These are phyloP conservation scores for Polydrusus tereticollis DNA, from an alignment of 2,888 invertebrate species.

Conservation along the genomic window DNA sequence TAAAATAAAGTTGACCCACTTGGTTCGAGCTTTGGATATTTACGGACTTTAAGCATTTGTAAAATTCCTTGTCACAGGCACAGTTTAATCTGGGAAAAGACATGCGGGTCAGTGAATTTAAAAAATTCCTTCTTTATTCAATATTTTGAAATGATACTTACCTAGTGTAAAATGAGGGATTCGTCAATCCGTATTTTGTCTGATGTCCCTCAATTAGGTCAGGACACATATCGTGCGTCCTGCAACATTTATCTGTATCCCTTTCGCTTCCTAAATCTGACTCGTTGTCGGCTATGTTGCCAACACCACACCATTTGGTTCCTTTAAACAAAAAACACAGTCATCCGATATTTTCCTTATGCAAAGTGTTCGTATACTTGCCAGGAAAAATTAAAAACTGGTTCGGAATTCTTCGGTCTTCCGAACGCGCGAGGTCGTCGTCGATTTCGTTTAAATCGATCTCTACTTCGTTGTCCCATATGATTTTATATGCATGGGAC, in stretches of 20 bases:
- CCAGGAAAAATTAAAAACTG: conserved; percentile 58
- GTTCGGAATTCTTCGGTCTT: conserved; percentile 54
- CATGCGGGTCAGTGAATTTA: too few relatives aligned
- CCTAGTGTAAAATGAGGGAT: conserved; percentile 62
- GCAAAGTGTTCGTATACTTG: conserved; percentile 38
- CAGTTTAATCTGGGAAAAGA: conserved; percentile 68
- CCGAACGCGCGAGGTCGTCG: conserved; percentile 41
- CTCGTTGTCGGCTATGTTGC: conserved; percentile 73
- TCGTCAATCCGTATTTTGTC: conserved; percentile 61
- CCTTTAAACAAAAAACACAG: conserved; percentile 65
- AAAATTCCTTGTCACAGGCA: conserved; percentile 71
- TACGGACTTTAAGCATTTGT: conserved; percentile 67
- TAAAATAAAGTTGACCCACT: conserved; percentile 72
- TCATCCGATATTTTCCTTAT: too few relatives aligned
- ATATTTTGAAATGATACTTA: conserved; percentile 40
- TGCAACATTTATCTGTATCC: conserved; percentile 79
- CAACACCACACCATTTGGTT: conserved; percentile 87
- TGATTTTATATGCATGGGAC: conserved; percentile 46
- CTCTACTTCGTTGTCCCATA: conserved; percentile 56
- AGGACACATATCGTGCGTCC: conserved; percentile 80
- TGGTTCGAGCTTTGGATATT: conserved; percentile 63
- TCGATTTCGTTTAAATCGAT: conserved; percentile 52
- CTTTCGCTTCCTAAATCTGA: conserved; percentile 75
- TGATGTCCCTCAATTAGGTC: conserved; percentile 68
- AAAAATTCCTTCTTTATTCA: background rate